Evolutionary conservation across 2,888 invertebrate genomes (phyloP).

Genomic region (Metopia argyrocephala): DNA sequence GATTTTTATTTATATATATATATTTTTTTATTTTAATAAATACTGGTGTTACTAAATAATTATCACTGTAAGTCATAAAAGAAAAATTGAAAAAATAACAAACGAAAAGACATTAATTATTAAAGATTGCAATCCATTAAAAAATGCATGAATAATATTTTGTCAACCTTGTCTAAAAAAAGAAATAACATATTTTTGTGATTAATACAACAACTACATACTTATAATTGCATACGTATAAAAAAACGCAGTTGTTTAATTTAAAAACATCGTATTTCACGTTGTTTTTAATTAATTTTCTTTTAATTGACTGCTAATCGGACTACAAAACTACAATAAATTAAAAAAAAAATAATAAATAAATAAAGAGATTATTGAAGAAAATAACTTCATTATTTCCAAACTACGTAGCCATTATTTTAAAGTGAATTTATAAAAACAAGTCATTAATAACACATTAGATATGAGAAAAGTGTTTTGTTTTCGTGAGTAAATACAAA

Average conservation of each 20-base stretch:
- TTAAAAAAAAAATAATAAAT: neutral
- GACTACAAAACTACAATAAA: slow-evolving; percentile 7
- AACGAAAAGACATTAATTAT: slow-evolving; percentile 35
- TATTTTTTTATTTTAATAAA: too few relatives aligned
- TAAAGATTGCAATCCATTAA: slow-evolving; percentile 43
- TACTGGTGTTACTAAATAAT: too few relatives aligned
- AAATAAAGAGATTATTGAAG: neutral
- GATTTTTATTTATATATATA: too few relatives aligned
- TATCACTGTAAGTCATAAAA: too few relatives aligned
- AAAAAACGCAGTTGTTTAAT: too few relatives aligned
- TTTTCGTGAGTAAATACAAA: too few relatives aligned
- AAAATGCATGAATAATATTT: slow-evolving; percentile 46
- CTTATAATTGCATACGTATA: too few relatives aligned
- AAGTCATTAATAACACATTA: too few relatives aligned
- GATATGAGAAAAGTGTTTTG: too few relatives aligned
- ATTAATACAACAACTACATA: too few relatives aligned
- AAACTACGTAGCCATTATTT: neutral
- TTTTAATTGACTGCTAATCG: slow-evolving; percentile 56
- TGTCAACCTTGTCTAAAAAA: slow-evolving; percentile 26
- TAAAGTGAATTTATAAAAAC: too few relatives aligned
- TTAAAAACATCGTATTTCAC: slow-evolving; percentile 30
- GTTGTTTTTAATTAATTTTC: slow-evolving; percentile 47
- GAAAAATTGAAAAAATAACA: neutral
- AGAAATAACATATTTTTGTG: too few relatives aligned
- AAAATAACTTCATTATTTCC: slow-evolving; percentile 18